Percentiles rank a stretch among this genome's conserved stretches.
Conservation (phyloP, 64 coral and sea anemone genomes). For the Hydrozoanthus tunicans region DNA sequence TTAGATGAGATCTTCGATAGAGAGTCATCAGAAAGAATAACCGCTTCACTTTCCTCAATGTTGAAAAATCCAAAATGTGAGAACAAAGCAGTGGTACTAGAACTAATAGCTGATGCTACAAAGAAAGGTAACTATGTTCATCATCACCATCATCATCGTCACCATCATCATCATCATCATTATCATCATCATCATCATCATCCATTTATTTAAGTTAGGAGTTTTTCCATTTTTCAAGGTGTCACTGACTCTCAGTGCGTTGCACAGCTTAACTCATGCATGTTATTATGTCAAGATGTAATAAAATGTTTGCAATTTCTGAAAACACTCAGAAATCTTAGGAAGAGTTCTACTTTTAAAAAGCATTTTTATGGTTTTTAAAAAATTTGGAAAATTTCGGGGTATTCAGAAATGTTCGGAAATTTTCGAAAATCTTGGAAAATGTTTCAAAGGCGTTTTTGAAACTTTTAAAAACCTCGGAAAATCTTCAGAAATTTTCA, state of each 20-base stretch:
- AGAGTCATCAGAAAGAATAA: slow-evolving; percentile 9
- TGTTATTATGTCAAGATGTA: too few species aligned
- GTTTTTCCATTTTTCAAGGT: too few species aligned
- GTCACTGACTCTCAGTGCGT: too few species aligned
- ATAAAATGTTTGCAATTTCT: not conserved
- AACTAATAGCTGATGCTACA: slow-evolving; percentile 45
- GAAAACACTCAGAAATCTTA: not conserved
- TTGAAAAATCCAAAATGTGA: slow-evolving; percentile 17
- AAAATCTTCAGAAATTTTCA: too few species aligned
- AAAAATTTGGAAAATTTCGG: too few species aligned
- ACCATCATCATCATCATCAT: not conserved
- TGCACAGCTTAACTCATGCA: too few species aligned
- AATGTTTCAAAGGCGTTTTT: too few species aligned
- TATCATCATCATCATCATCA: not conserved
- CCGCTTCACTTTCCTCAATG: slow-evolving; percentile 14
- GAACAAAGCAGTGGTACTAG: slow-evolving; percentile 37
- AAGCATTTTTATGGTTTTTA: not conserved
- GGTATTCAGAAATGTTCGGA: too few species aligned
- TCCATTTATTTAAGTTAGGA: too few species aligned
- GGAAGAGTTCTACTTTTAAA: not conserved
- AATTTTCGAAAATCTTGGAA: too few species aligned
- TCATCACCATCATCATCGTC: not conserved
- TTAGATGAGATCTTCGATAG: slow-evolving; percentile 36
- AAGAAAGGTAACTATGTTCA: slow-evolving; percentile 28
- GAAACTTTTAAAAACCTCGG: too few species aligned